A percentile compares a stretch with the other conserved stretches of the same genome.
Conservation (phyloP, 2,888 invertebrate species). For the Mantis religiosa region DNA sequence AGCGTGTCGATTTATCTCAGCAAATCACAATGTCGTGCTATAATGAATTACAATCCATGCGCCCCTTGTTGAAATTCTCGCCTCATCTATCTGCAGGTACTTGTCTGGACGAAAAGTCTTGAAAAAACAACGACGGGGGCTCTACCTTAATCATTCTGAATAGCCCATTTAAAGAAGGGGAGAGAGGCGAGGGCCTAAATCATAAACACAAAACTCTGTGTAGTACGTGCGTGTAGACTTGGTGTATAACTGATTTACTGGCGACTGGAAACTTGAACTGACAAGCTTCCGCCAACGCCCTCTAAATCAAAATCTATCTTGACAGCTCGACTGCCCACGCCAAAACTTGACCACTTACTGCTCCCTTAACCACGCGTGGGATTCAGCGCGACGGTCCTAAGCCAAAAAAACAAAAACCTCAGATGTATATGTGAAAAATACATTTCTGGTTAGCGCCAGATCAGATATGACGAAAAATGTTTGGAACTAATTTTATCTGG, state of each 20-base stretch:
- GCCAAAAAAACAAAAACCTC: not conserved
- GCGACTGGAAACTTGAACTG: conserved; percentile 15
- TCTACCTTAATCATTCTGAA: not conserved
- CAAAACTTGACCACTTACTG: not conserved
- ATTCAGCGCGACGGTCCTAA: not conserved
- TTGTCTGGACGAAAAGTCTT: not conserved
- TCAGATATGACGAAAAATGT: not conserved
- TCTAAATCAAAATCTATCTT: conserved; percentile 23
- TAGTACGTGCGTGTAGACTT: not conserved
- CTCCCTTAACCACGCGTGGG: not conserved
- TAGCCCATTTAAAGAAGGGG: conserved; percentile 17
- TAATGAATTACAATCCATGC: not conserved
- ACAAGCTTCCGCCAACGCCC: conserved; percentile 25
- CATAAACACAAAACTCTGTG: not conserved
- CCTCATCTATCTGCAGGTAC: not conserved
- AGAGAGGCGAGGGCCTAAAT: not conserved
- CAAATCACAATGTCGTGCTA: not conserved
- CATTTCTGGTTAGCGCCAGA: not conserved
- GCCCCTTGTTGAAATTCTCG: not conserved
- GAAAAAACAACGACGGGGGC: not conserved
- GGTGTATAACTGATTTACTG: conserved; percentile 21
- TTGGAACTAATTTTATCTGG: not conserved
- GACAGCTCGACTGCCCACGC: conserved; percentile 20
- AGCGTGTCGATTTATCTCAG: not conserved
- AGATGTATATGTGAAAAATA: not conserved